Evolutionary conservation across 2,113 vertebrate genomes (phyloP).

Genomic region (Corythaeola cristata): DNA sequence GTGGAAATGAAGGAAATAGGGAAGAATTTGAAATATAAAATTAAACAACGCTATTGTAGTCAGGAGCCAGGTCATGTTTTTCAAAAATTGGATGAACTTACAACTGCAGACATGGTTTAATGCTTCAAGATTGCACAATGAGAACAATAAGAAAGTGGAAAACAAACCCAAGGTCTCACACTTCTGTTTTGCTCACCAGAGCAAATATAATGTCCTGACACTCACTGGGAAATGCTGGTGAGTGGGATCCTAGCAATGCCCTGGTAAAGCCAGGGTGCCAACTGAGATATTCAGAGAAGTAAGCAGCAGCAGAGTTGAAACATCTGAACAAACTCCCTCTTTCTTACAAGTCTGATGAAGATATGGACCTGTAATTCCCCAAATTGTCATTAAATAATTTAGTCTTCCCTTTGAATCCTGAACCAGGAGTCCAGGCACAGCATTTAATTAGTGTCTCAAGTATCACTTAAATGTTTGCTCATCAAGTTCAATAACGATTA

Average conservation of each 20-base stretch:
- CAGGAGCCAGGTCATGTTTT: not conserved
- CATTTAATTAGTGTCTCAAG: slow-evolving; percentile 71
- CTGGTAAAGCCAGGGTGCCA: not conserved
- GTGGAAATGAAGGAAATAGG: not conserved
- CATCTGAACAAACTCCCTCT: not conserved
- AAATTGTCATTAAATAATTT: not conserved
- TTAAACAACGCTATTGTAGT: not conserved
- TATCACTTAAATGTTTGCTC: slow-evolving; percentile 73
- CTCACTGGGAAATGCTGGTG: not conserved
- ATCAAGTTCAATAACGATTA: slow-evolving; percentile 73
- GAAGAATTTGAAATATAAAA: not conserved
- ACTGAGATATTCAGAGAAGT: not conserved
- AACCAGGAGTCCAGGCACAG: not conserved
- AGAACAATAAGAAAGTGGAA: not conserved
- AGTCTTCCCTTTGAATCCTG: slow-evolving; percentile 28
- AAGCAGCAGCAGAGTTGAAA: not conserved
- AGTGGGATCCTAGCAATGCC: not conserved
- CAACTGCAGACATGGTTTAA: not conserved
- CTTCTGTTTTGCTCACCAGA: not conserved
- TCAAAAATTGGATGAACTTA: not conserved
- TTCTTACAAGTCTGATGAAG: not conserved
- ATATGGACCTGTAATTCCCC: not conserved
- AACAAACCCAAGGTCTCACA: not conserved
- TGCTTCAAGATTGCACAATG: accelerated
- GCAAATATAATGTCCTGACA: not conserved